Percentiles rank a stretch among this genome's conserved stretches.
Conservation (phyloP, 2,888 invertebrate species). For the Myopa testacea region DNA sequence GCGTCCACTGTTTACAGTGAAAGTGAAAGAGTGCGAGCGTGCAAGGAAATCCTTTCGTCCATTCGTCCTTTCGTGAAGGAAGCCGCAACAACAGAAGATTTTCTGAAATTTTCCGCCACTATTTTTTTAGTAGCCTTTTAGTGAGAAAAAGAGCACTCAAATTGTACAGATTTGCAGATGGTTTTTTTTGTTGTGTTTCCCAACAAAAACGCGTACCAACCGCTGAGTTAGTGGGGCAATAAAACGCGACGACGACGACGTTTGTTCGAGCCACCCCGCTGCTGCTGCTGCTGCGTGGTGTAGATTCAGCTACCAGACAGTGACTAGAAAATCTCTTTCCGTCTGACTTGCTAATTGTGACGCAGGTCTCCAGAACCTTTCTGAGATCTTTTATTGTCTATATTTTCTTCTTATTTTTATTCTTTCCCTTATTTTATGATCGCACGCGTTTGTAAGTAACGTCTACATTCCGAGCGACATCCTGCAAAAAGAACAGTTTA, state of each 20-base stretch:
- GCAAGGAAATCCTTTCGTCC: not conserved
- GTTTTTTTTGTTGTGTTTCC: not conserved
- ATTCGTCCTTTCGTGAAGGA: not conserved
- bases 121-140: not conserved
- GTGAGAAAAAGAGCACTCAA: not conserved
- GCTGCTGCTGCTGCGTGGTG: not conserved
- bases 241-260: conserved; percentile 38
- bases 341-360: not conserved
- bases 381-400: conserved; percentile 11
- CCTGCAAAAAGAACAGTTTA: conserved; percentile 2
- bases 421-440: not conserved
- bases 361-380: conserved; percentile 26
- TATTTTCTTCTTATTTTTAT: too few relatives aligned
- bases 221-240: conserved; percentile 48
- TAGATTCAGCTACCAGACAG: not conserved
- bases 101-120: not conserved
- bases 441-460: not conserved
- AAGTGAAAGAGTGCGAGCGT: not conserved
- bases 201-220: not conserved
- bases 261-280: too few relatives aligned
- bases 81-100: conserved; percentile 8
- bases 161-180: not conserved
- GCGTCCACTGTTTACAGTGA: not conserved
- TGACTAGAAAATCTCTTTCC: conserved; percentile 6
- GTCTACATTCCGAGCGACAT: not conserved